Evolutionary conservation across 2,113 vertebrate genomes (phyloP).

Genomic region (rabbit (Oryctolagus cuniculus)): mOryCun1.1 NC_091435.1:175742001-175742500

Average conservation of each 20-base stretch:
- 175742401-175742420: neutral
- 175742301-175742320: neutral
- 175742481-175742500: neutral
- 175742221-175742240: neutral
- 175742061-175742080: too few relatives aligned
- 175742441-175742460: neutral
- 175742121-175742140: neutral
- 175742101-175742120: too few relatives aligned
- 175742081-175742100: too few relatives aligned
- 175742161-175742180: constrained; percentile 7
- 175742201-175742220: neutral
- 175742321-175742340: neutral
- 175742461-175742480: neutral
- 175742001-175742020: too few relatives aligned
- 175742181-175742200: constrained; percentile 18
- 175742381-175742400: neutral
- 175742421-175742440: neutral
- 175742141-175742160: constrained; percentile 38
- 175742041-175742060: too few relatives aligned
- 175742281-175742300: neutral
- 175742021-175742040: too few relatives aligned
- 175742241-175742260: neutral
- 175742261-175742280: neutral
- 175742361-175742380: neutral
- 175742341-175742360: neutral